phyloP scores from a whole-genome alignment of 2,888 invertebrate genomes.

The Mesodorylaimus sp. region DNA sequence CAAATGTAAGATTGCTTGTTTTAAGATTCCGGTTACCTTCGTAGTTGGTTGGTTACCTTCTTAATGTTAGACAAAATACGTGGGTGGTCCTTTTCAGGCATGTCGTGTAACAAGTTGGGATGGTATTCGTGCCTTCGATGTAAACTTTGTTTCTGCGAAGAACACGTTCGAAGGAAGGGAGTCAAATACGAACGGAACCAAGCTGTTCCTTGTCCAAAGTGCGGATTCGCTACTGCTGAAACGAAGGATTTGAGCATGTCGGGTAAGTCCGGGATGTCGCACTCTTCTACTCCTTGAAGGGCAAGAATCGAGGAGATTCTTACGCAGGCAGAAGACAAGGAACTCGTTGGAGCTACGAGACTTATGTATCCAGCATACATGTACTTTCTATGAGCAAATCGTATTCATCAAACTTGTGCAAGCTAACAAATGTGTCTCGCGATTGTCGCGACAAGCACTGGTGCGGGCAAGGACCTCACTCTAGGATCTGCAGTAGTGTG shows the following conservation, averaged over 20 bases:
- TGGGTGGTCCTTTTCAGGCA: constrained; percentile 50
- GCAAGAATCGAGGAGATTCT: too few species aligned
- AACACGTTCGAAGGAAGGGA: constrained; percentile 76
- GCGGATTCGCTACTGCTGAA: constrained; percentile 72
- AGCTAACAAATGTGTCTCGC: too few species aligned
- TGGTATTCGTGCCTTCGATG: constrained; percentile 87
- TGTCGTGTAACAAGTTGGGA: constrained; percentile 79
- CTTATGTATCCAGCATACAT: too few species aligned
- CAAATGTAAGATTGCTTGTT: constrained; percentile 49
- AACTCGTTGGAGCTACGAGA: too few species aligned
- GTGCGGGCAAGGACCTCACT: too few species aligned
- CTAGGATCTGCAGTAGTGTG: too few species aligned
- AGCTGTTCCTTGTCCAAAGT: constrained; percentile 74
- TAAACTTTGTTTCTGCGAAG: constrained; percentile 87
- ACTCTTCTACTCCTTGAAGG: too few species aligned
- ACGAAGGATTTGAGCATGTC: constrained; percentile 90
- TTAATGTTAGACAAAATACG: background rate
- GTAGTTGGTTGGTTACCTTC: constrained; percentile 5
- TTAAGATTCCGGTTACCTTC: background rate
- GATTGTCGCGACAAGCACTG: too few species aligned
- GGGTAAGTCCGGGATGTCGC: too few species aligned
- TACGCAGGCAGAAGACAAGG: too few species aligned
- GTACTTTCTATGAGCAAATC: too few species aligned
- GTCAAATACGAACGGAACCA: constrained; percentile 68
- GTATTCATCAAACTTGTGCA: too few species aligned